Evolutionary conservation across 2,113 vertebrate genomes (phyloP).

Genomic region (Bubo blakistoni): DNA sequence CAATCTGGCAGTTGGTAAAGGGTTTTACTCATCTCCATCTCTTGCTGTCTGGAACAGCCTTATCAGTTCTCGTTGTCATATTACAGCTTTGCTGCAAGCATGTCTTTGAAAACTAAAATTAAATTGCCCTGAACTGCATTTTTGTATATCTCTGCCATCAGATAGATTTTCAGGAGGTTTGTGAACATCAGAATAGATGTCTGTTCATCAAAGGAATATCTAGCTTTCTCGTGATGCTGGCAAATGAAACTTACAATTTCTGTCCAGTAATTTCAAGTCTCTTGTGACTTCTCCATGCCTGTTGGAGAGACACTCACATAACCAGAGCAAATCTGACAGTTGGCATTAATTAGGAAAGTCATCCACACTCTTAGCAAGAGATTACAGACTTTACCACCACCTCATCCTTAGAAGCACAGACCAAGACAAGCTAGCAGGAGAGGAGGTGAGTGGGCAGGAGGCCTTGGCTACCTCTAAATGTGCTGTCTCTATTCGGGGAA

Average conservation of each 20-base stretch:
- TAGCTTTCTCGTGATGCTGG: not conserved
- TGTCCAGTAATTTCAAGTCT: not conserved
- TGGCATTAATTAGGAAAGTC: not conserved
- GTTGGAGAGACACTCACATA: not conserved
- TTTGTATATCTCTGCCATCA: slow-evolving; percentile 1
- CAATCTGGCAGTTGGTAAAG: slow-evolving; percentile 45
- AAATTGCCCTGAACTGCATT: not conserved
- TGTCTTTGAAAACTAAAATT: slow-evolving; percentile 34
- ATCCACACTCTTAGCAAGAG: not conserved
- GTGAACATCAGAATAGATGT: not conserved
- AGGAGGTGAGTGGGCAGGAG: not conserved
- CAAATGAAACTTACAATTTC: not conserved
- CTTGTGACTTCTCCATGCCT: not conserved
- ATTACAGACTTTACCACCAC: not conserved
- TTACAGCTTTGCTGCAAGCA: not conserved
- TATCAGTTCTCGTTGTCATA: slow-evolving; percentile 22
- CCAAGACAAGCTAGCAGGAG: not conserved
- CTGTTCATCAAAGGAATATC: not conserved
- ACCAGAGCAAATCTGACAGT: not conserved
- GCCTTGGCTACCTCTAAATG: not conserved
- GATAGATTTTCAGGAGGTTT: not conserved
- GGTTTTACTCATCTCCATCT: slow-evolving; percentile 34
- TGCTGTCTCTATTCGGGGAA: not conserved
- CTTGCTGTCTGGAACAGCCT: slow-evolving; percentile 40
- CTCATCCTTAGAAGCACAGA: not conserved